phyloP scores from a whole-genome alignment of 92 coral and sea anemone genomes.

The Palythoa heliodiscus region DNA sequence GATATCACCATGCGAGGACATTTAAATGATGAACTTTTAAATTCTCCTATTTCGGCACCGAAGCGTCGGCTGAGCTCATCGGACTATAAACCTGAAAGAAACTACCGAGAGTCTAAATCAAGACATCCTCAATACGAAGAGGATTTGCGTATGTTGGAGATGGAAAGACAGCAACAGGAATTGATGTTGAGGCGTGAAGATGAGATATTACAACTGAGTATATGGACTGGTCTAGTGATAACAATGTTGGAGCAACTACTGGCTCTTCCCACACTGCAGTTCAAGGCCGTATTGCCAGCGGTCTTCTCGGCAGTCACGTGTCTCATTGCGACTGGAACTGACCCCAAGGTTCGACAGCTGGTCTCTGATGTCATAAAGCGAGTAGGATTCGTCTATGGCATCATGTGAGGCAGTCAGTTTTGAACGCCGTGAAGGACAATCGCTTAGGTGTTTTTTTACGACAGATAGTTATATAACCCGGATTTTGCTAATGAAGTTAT shows the following conservation, averaged over 20 bases:
- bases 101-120: constrained; percentile 61
- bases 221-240: constrained; percentile 90
- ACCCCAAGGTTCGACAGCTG: constrained; percentile 91
- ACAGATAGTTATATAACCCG: no score
- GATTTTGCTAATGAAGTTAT: no score
- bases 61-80: constrained; percentile 68
- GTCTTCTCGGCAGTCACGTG: constrained; percentile 97
- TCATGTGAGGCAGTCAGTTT: constrained; percentile 54
- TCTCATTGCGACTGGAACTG: constrained; percentile 87
- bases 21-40: constrained; percentile 64
- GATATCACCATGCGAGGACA: constrained; percentile 59
- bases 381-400: constrained; percentile 96
- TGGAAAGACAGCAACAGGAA: constrained; percentile 73
- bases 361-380: constrained; percentile 94
- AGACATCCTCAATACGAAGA: constrained; percentile 78
- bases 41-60: constrained; percentile 57
- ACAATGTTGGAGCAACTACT: constrained; percentile 94
- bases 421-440: background rate
- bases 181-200: constrained; percentile 82
- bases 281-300: constrained; percentile 99
- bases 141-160: constrained; percentile 80
- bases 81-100: constrained; percentile 66
- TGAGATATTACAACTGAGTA: constrained; percentile 86
- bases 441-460: background rate
- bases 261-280: constrained; percentile 95